phyloP scores from a whole-genome alignment of 2,888 invertebrate genomes.

The Aphodius granarius region DNA sequence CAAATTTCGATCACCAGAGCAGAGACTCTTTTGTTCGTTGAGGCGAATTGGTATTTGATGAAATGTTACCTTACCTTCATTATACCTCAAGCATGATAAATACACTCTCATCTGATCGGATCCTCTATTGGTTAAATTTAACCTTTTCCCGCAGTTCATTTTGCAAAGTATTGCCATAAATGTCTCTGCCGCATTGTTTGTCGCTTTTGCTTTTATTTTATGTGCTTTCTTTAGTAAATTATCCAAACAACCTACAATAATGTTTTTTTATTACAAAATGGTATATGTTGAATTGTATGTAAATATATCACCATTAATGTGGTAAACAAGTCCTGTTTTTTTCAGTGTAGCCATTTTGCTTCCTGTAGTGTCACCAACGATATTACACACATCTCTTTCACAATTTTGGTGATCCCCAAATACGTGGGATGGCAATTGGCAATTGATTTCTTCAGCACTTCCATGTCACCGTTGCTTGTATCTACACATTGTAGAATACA shows the following conservation, averaged over 20 bases:
- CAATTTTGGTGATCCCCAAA: background rate
- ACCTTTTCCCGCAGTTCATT: slow-evolving; percentile 9
- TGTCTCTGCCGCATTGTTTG: slow-evolving; percentile 9
- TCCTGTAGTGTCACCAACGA: background rate
- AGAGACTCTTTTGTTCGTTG: background rate
- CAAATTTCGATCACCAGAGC: background rate
- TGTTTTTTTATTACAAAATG: background rate
- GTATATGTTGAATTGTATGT: background rate
- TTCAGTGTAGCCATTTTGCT: background rate
- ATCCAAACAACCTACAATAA: background rate
- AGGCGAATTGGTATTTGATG: too few relatives aligned
- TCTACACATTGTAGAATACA: background rate
- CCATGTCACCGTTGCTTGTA: background rate
- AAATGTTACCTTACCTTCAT: background rate
- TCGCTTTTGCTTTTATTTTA: background rate
- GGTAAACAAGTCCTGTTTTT: background rate
- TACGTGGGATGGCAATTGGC: background rate
- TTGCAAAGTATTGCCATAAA: slow-evolving; percentile 8
- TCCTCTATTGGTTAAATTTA: slow-evolving; percentile 13
- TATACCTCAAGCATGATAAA: slow-evolving; percentile 5
- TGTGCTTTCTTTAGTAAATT: slow-evolving; percentile 1
- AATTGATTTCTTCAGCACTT: background rate
- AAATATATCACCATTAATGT: background rate
- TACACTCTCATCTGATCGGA: slow-evolving; percentile 1
- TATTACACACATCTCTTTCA: background rate